A percentile compares a stretch with the other conserved stretches of the same genome.
phyloP scores from a whole-genome alignment of 53 echinoderm and acorn worm species.

The Holothuria scabra region DNA sequence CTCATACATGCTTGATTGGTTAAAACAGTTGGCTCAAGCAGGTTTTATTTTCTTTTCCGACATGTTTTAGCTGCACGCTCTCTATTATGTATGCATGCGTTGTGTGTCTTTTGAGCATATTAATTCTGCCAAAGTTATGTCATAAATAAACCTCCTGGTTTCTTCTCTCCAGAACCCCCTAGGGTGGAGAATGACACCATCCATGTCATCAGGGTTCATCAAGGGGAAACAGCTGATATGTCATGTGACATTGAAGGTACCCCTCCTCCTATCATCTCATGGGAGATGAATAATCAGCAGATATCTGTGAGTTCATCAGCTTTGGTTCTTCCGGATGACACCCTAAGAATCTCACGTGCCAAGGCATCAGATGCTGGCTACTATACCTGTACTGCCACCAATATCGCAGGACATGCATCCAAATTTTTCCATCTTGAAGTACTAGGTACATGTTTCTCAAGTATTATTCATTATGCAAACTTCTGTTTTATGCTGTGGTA shows the following conservation, averaged over 20 bases:
- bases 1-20: no score
- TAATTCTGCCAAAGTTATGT: no score
- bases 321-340: constrained; percentile 63
- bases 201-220: not conserved
- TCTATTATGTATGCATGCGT: no score
- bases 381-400: constrained; percentile 85
- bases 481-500: no score
- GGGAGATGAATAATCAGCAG: constrained; percentile 68
- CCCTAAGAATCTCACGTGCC: constrained; percentile 57
- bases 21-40: no score
- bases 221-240: constrained; percentile 62
- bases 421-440: constrained; percentile 58
- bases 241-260: constrained; percentile 82
- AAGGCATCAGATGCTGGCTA: constrained; percentile 69
- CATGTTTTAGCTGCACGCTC: no score
- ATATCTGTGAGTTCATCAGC: constrained; percentile 55
- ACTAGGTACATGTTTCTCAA: constrained; percentile 57
- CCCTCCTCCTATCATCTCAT: constrained; percentile 78
- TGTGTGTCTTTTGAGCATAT: no score
- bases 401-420: constrained; percentile 73
- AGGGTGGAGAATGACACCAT: not conserved
- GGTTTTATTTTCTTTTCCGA: no score
- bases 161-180: not conserved
- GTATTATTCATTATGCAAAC: no score
- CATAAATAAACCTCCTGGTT: no score